Base-by-base conservation (phyloP, 2,797 vertebrate species). In the Corythornis leucogaster region DNA sequence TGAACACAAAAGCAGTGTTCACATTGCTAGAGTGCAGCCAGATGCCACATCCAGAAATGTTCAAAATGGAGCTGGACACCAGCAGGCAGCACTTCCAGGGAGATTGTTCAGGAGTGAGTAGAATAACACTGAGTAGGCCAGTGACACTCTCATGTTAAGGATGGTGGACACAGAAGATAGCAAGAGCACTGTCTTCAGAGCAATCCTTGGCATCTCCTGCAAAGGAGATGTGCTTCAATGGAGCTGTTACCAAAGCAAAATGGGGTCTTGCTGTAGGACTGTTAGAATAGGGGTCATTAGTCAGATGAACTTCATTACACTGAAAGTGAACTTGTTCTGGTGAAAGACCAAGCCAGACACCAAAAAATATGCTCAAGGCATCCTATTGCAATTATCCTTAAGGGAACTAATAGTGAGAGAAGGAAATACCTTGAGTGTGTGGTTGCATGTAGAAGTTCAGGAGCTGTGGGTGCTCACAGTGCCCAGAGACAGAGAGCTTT, bases 111-210 rank as follows among this genome's bases (percentile, higher is more conserved):
- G 73, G 69, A 82, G 4, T 6, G 50, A 74, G 31, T 28, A 48
- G 38, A 51, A 18, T 21, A 68, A 63, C 12, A 14, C 30, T 9
- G 24, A 77, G 24, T 9, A 48, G 80, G 38, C 9, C 33, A 54
- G n/a, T 14, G 20, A 54, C 20, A 16, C 0, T 0, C 31, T 57
- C 11, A 11, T 2, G 4, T 26, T 68, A 54, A 80, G 38, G 43
- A 28, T 22, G 33, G 20, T 19, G 24, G 61, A 28, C 61, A 55
- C 18, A 35, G 50, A 64, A 74, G 40, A 59, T n/a, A 73, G 11
- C 16, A 58, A 50, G 16, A 63, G 24, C 30, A 58, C 24, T 0
- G 0, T 43, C 58, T 67, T 59, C 54, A 76, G 45, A 76, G 22
- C 63, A 74, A 46, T 15, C 18, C 50, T 43, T 61, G 53, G 63